Evolutionary conservation across 2,113 vertebrate genomes (phyloP), one percentile per base, ranked within the genome.

Genomic region (Amblyornis subalaris): DNA sequence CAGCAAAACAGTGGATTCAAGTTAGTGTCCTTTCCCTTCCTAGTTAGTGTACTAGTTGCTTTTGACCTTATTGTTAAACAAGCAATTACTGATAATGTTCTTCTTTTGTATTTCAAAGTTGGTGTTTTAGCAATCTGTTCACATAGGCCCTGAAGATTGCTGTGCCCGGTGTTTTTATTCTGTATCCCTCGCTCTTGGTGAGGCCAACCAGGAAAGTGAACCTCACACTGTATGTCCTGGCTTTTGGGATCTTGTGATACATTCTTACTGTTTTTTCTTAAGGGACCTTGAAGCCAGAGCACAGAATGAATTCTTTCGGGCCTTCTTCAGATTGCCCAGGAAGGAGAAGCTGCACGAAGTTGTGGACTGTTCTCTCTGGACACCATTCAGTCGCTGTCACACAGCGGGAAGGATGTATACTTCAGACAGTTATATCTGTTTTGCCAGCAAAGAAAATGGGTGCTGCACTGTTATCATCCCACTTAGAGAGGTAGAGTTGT

Each of bases 271-370:
- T 58, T 78, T 88, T 50, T 50, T 78, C 38, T 76, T 75, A 95
- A 99, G 99, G 97, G 97, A 99, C 89, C 98, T 99, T 29, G 99
- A 99, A 97, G 98, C 99, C 79, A 98, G 99, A 97, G 98, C 98
- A 0, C 96, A 99, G 77, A 98, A 98, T 13, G 98, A 99, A 91
- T 99, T 99, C 94, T 99, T 99, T 93, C 97, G 99, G 81, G 99
- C 99, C 33, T 98, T 99, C 96, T 99, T 99, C 89, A 97, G 99
- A 75, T 96, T 99, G 72, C 99, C 99, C 1, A 98, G 98, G 42
- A 94, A 80, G 7, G 99, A 99, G 96, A 97, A 94, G 50, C 97
- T 99, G 62, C 97, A 98, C 0, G 97, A 98, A 10, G 98, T 99
- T 64, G 93, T 97, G 29, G 97, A 98, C 45, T 99, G 99, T 60